A percentile compares a stretch with the other conserved stretches of the same genome.
Evolutionary conservation across 2,888 invertebrate genomes (phyloP).

Genomic region (Macrosiphum euphorbiae): DNA sequence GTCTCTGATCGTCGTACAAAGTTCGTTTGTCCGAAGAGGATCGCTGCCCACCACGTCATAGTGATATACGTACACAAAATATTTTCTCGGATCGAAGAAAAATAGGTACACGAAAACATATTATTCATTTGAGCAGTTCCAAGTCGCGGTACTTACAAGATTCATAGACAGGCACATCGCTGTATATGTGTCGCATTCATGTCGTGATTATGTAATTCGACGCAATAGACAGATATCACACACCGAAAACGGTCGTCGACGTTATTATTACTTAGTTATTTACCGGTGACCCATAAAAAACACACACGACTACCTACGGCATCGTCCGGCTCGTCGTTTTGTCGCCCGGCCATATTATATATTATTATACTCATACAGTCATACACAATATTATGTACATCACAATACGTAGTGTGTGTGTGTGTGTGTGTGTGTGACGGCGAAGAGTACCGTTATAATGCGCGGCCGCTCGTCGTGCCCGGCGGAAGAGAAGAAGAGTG

Average conservation of each 20-base stretch:
- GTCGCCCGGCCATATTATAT: background rate
- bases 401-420: background rate
- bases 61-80: no score
- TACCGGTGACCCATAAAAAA: background rate
- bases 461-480: background rate
- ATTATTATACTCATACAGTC: no score
- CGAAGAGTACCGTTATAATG: background rate
- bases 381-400: background rate
- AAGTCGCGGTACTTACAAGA: background rate
- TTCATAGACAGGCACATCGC: background rate
- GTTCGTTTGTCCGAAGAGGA: background rate
- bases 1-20: background rate
- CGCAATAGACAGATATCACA: background rate
- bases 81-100: background rate
- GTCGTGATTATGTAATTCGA: background rate
- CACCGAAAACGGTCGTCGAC: background rate
- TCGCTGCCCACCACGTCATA: background rate
- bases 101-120: background rate
- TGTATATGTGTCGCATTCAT: no score
- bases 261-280: background rate
- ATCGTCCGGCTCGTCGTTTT: background rate
- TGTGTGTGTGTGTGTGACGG: background rate
- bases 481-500: background rate
- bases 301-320: background rate
- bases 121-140: background rate